Percentiles rank a stretch among this genome's conserved stretches.
Evolutionary conservation across 2,888 invertebrate species (phyloP).

Genomic region (Carpatolechia fugitivella): DNA sequence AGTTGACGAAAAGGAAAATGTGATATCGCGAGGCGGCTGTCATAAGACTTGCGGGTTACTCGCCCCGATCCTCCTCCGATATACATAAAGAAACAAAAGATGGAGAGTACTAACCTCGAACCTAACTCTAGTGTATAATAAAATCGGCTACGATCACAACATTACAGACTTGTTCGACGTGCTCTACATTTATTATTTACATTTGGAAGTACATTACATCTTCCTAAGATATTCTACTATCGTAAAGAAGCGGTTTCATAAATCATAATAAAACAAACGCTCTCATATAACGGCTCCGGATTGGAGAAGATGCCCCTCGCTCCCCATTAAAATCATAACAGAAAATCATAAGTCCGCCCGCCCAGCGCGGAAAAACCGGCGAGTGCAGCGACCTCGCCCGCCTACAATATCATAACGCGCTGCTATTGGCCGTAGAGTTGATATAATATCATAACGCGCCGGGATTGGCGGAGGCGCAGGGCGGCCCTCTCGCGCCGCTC

Average conservation of each 20-base stretch:
- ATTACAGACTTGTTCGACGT: background rate
- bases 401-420: constrained; percentile 78
- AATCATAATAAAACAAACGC: constrained; percentile 12
- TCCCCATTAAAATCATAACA: constrained; percentile 72
- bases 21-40: constrained; percentile 40
- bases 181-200: background rate
- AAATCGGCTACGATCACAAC: background rate
- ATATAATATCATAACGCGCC: constrained; percentile 82
- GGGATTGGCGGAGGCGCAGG: constrained; percentile 73
- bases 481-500: constrained; percentile 54
- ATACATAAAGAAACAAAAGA: background rate
- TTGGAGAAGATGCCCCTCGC: constrained; percentile 35
- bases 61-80: background rate
- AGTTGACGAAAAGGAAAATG: constrained; percentile 54
- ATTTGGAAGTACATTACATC: background rate
- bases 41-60: constrained; percentile 12
- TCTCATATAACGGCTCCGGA: constrained; percentile 4
- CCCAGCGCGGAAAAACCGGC: constrained; percentile 64
- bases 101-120: background rate
- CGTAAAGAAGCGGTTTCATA: background rate
- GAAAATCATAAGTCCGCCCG: constrained; percentile 75
- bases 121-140: background rate
- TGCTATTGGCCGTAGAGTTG: constrained; percentile 76
- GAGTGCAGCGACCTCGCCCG: constrained; percentile 60
- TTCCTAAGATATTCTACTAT: no score